Evolutionary conservation across 2,113 vertebrate genomes (phyloP), one percentile per base, ranked within the genome.

Genomic region (Erythrolamprus reginae): DNA sequence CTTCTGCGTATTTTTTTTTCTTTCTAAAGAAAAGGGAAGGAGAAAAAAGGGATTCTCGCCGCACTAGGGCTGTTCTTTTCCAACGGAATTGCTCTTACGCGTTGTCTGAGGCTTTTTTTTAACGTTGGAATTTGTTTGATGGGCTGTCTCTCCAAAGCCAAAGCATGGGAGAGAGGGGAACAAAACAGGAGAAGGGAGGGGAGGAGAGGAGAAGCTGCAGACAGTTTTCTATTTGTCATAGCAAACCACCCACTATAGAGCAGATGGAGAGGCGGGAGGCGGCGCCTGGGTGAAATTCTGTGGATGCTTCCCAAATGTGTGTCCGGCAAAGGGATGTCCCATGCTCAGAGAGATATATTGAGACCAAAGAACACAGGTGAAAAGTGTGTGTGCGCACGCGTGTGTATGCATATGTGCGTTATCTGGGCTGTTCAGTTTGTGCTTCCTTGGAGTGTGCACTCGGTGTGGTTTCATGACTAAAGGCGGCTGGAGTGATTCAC

Each of bases 401-500:
- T 53, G n/a, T 52, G 15, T 8, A 42, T 19, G 24, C 88, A 15
- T 84, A 88, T 33, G 86, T 89, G 93, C 88, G 94, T 92, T 95
- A 95, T 96, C 94, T 95, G 93, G 94, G 77, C 93, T 96, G 94
- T 96, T 96, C 94, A 93, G 96, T 95, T 93, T 94, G 95, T 89
- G 85, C 94, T 95, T 92, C 90, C 89, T 94, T 94, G 24, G 92
- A 94, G 93, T 86, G 93, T 90, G 58, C 65, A 0, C 88, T 89
- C 94, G 10, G 89, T 94, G 95, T 26, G 95, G 95, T 93, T 96
- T 91, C 92, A 95, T 96, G 96, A 96, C 95, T 95, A 95, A 91
- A 96, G 7, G 94, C 58, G 93, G 93, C 91, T 93, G 91, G 91
- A 90, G 95, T 96, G 95, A 96, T 96, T 96, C 95, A 96, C 93